A percentile compares a stretch with the other conserved stretches of the same genome.
phyloP scores from a whole-genome alignment of 2,888 invertebrate species.

The Proisotoma minuta region DNA sequence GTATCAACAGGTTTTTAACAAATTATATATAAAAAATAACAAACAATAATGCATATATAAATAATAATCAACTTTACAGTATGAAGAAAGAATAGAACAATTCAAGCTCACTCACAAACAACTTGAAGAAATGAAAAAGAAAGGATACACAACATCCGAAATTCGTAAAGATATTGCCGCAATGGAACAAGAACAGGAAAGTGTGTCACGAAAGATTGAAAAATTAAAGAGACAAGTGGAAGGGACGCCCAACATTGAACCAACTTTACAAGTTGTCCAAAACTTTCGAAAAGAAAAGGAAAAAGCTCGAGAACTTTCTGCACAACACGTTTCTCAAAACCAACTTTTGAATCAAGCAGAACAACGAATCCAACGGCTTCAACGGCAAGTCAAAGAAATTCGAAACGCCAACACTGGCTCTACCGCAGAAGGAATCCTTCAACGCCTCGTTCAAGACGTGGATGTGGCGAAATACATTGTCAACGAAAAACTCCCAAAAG shows the following conservation, averaged over 20 bases:
- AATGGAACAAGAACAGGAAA: slow-evolving; percentile 80
- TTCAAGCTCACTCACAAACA: slow-evolving; percentile 75
- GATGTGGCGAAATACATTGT: slow-evolving; percentile 70
- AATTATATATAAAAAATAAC: neutral
- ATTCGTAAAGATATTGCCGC: slow-evolving; percentile 76
- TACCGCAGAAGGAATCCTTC: slow-evolving; percentile 63
- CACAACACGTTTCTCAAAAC: slow-evolving; percentile 59
- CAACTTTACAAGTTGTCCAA: slow-evolving; percentile 59
- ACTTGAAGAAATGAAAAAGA: slow-evolving; percentile 59
- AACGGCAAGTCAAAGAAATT: slow-evolving; percentile 63
- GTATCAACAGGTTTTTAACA: slow-evolving; percentile 57
- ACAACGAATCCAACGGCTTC: slow-evolving; percentile 59
- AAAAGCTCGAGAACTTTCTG: slow-evolving; percentile 57
- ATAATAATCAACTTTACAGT: slow-evolving; percentile 52
- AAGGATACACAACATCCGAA: slow-evolving; percentile 66
- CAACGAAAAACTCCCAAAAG: slow-evolving; percentile 73
- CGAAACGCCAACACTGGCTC: slow-evolving; percentile 57
- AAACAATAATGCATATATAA: neutral
- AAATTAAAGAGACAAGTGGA: slow-evolving; percentile 60
- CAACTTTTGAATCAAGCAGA: slow-evolving; percentile 55
- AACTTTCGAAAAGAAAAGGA: slow-evolving; percentile 59
- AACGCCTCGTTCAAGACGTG: slow-evolving; percentile 63
- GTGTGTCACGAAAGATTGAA: slow-evolving; percentile 62
- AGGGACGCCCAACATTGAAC: slow-evolving; percentile 62
- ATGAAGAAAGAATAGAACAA: slow-evolving; percentile 69